These are phyloP conservation scores for Cerastoderma edule DNA, from an alignment of 2,888 invertebrate genomes.

Conservation along the genomic window DNA sequence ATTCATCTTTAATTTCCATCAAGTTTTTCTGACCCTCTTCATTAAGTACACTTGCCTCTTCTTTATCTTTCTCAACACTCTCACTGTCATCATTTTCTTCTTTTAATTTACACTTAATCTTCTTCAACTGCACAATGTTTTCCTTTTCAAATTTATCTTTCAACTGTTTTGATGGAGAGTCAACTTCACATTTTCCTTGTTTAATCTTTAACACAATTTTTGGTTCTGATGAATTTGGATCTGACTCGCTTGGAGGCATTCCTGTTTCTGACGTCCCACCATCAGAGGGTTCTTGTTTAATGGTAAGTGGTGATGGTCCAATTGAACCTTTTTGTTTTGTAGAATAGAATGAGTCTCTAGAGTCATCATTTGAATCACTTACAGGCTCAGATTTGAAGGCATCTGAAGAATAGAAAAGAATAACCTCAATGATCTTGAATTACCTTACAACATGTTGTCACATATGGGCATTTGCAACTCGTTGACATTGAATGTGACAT, in stretches of 20 bases:
- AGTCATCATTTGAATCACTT: constrained; percentile 58
- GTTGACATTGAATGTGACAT: too few species aligned
- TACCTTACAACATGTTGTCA: too few species aligned
- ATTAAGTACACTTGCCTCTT: background rate
- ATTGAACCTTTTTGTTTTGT: constrained; percentile 45
- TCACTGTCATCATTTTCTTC: constrained; percentile 44
- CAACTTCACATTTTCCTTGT: constrained; percentile 36
- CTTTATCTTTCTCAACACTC: background rate
- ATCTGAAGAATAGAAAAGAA: too few species aligned
- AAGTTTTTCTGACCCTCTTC: constrained; percentile 1
- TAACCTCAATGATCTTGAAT: too few species aligned
- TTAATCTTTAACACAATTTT: constrained; percentile 43
- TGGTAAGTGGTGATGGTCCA: constrained; percentile 52
- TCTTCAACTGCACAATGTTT: constrained; percentile 64
- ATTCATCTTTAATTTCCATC: background rate
- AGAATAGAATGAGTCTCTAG: constrained; percentile 50
- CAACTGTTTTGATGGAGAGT: constrained; percentile 51
- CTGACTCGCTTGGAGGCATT: constrained; percentile 16
- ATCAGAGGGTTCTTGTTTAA: constrained; percentile 39
- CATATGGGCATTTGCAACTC: too few species aligned
- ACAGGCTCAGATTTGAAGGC: constrained; percentile 47
- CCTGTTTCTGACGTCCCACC: constrained; percentile 12
- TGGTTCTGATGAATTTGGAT: constrained; percentile 11
- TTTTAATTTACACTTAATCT: constrained; percentile 74
- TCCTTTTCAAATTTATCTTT: constrained; percentile 61